Conservation (phyloP, 2,113 vertebrate genomes). For the Lophochroa leadbeateri region DNA sequence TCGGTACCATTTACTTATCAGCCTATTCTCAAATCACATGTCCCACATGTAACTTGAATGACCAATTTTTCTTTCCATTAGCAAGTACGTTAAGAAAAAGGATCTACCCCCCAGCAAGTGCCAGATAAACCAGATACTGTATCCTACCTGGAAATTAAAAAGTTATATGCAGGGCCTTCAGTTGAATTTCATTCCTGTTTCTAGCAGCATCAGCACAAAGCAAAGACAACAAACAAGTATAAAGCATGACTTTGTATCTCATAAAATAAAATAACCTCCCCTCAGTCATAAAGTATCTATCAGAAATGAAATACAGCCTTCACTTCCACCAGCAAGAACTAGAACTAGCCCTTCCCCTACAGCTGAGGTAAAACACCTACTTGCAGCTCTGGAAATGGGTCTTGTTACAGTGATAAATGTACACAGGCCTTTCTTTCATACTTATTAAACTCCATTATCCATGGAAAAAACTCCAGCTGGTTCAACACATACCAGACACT, state of each 20-base stretch:
- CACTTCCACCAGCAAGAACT: background rate
- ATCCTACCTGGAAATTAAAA: background rate
- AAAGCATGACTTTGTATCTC: background rate
- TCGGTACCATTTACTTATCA: slow-evolving; percentile 26
- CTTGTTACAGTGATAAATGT: background rate
- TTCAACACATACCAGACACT: background rate
- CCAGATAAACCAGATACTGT: background rate
- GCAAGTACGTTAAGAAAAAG: background rate
- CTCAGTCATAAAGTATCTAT: background rate
- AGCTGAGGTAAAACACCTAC: background rate
- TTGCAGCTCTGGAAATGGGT: background rate
- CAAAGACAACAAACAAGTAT: background rate
- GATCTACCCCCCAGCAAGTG: background rate
- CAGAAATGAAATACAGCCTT: background rate
- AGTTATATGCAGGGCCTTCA: background rate
- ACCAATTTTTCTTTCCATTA: slow-evolving; percentile 42
- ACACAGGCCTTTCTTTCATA: background rate
- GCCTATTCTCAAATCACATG: slow-evolving; percentile 1
- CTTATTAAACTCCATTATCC: background rate
- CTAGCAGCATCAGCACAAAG: background rate
- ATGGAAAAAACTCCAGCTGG: background rate
- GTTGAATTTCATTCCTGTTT: background rate
- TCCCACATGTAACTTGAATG: background rate
- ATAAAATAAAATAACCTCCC: background rate
- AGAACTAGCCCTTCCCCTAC: background rate